Evolutionary conservation across 2,888 invertebrate species (phyloP), one percentile per base, ranked within the genome.

Genomic region (Tipula helvola): DNA sequence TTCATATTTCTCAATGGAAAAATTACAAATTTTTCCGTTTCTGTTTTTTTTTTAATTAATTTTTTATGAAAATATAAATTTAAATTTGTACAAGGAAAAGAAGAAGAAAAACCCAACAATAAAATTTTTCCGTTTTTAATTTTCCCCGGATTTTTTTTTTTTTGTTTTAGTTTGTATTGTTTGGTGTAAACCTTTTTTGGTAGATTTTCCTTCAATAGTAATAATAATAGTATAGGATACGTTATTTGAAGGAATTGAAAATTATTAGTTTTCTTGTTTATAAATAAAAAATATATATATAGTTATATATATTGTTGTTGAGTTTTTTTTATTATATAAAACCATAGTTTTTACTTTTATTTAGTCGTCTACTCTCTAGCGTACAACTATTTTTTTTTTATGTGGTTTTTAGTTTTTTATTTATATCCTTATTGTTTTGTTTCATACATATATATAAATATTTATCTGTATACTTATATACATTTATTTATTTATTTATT

Each of bases 331-430:
- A 10, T 71, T 71, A 71, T 71, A 71, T 28, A 28, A 57, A 57
- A 57, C 10, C 28, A 71, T 71, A 28, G 71, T 71, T 71, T 71
- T 28, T 71, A 39, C 39, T 84, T 84, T 84, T 84, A 84, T 84
- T 84, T 84, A 84, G 84, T 84, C 84, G 84, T 84, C 84, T 84
- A 84, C 84, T 84, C 84, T 84, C 84, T 84, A 84, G 84, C 84
- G 84, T 84, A 84, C 84, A 39, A 84, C 84, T 84, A 39, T 41
- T 39, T 39, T 83, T 39, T 39, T 83, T 39, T 84, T 84, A 84
- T 71, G 71, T 71, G 71, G 28, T 84, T 84, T 84, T 84, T 84
- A 39, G 84, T 84, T 36, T 83, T 71, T 83, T 36, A 41, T n/a
- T 84, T 84, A 12, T 36, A 41, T 84, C 41, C 84, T 84, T 84